These are phyloP conservation scores for Felis chaus DNA, from an alignment of 2,113 vertebrate species.

Conservation along the genomic window DNA sequence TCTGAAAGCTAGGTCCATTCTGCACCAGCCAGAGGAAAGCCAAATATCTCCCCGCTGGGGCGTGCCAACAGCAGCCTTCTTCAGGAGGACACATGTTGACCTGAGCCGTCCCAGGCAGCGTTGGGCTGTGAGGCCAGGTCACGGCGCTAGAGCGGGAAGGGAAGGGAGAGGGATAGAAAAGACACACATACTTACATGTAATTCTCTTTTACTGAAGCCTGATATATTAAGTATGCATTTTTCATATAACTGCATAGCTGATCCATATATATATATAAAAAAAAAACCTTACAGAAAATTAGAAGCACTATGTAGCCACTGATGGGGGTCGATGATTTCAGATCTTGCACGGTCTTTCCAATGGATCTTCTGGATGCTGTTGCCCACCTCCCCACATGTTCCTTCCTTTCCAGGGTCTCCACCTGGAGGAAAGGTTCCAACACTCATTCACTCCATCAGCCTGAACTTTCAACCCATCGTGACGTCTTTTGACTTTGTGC, in stretches of 20 bases:
- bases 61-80: fast-evolving
- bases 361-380: background rate
- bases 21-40: background rate
- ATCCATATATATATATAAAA: background rate
- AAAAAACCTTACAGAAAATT: background rate
- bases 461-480: background rate
- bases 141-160: background rate
- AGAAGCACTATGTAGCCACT: background rate
- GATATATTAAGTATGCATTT: background rate
- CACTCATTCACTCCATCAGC: background rate
- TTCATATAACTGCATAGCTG: background rate
- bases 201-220: background rate
- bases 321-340: background rate
- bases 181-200: background rate
- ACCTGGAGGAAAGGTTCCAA: background rate
- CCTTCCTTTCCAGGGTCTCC: background rate
- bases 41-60: background rate
- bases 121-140: background rate
- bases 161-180: background rate
- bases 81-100: background rate
- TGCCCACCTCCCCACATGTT: background rate
- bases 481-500: background rate
- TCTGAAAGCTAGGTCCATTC: background rate
- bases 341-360: background rate
- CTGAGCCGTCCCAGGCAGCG: background rate